These are phyloP conservation scores for Taenaris catops DNA, from an alignment of 2,888 invertebrate genomes.

Conservation along the genomic window DNA sequence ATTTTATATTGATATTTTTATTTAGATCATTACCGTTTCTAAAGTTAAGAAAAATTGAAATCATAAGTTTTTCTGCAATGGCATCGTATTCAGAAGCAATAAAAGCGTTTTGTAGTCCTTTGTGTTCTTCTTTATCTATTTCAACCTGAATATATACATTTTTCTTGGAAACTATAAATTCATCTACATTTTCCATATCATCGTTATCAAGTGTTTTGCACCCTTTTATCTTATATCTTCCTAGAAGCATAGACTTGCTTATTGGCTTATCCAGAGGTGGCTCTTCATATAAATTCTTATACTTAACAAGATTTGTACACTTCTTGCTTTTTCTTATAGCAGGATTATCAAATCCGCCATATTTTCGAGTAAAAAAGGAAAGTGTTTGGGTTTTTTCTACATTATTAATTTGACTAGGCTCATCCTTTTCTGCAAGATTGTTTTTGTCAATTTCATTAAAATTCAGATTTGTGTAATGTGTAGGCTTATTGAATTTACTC, in stretches of 20 bases:
- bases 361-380: slow-evolving; percentile 41
- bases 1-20: slow-evolving; percentile 27
- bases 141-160: slow-evolving; percentile 33
- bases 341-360: slow-evolving; percentile 23
- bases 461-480: background rate
- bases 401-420: slow-evolving; percentile 11
- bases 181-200: slow-evolving; percentile 12
- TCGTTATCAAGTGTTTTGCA: slow-evolving; percentile 14
- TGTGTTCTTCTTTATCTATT: slow-evolving; percentile 28
- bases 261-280: slow-evolving; percentile 44
- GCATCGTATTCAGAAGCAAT: slow-evolving; percentile 39
- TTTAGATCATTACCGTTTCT: slow-evolving; percentile 19
- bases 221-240: slow-evolving; percentile 33
- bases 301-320: slow-evolving; percentile 59
- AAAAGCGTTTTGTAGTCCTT: slow-evolving; percentile 35
- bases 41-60: slow-evolving; percentile 39
- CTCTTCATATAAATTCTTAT: slow-evolving; percentile 46
- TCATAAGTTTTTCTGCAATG: slow-evolving; percentile 49
- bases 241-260: slow-evolving; percentile 46
- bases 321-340: slow-evolving; percentile 52
- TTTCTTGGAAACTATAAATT: slow-evolving; percentile 26
- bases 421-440: too few species aligned
- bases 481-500: background rate
- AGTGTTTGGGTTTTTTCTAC: slow-evolving; percentile 28
- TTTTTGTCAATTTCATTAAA: slow-evolving; percentile 1